phyloP scores from a whole-genome alignment of 2,113 vertebrate species.

The Calyptommatus sinebrachiatus region DNA sequence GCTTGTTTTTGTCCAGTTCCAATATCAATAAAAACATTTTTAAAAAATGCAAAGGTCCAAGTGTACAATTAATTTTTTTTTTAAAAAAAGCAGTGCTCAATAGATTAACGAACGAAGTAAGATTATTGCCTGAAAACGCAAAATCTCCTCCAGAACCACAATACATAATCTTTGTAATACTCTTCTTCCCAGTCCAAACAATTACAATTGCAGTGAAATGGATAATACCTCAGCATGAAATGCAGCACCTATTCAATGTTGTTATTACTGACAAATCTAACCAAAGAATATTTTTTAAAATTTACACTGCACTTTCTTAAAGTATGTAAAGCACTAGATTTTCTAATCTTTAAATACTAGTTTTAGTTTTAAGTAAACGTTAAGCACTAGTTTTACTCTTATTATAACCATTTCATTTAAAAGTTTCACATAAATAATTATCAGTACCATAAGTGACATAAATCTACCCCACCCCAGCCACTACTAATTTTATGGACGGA shows the following conservation, averaged over 20 bases:
- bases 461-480: conserved; percentile 37
- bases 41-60: background rate
- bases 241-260: background rate
- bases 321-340: background rate
- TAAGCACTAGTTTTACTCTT: background rate
- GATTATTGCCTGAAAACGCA: background rate
- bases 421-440: background rate
- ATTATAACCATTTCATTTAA: background rate
- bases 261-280: background rate
- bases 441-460: conserved; percentile 1
- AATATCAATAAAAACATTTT: too few species aligned
- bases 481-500: conserved; percentile 63
- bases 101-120: background rate
- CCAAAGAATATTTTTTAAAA: background rate
- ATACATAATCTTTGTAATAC: background rate
- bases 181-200: background rate
- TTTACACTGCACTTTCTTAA: background rate
- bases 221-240: background rate
- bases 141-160: background rate
- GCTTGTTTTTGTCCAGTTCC: too few species aligned
- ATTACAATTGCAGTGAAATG: background rate
- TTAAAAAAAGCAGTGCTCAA: background rate
- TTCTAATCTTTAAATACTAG: background rate
- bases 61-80: too few species aligned
- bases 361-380: background rate